Conservation (phyloP, 2,888 invertebrate genomes). For the Archaeoteleia sp. region DNA sequence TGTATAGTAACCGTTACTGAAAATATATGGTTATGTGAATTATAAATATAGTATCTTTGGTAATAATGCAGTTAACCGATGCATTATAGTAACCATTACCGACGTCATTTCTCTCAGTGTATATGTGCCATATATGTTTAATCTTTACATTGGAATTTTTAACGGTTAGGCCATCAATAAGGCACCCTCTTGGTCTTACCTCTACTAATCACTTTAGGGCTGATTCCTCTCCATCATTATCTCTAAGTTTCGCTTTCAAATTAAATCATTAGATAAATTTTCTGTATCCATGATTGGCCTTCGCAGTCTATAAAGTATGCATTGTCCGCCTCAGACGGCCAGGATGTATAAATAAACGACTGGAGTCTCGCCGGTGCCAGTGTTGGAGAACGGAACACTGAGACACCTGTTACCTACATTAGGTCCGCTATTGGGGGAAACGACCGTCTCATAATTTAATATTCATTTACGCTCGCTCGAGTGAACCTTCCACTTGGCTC, state of each 20-base stretch:
- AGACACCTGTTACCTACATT: slow-evolving; percentile 1
- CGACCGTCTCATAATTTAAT: background rate
- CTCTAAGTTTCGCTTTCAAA: slow-evolving; percentile 14
- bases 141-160: slow-evolving; percentile 6
- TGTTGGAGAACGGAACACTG: background rate
- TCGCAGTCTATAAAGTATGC: slow-evolving; percentile 36
- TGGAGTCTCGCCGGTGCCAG: too few species aligned
- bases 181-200: background rate
- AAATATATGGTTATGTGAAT: too few species aligned
- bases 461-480: background rate
- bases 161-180: too few species aligned
- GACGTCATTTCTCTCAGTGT: too few species aligned
- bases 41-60: too few species aligned
- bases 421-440: background rate
- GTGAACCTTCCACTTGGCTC: background rate
- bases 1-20: too few species aligned
- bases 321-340: slow-evolving; percentile 11
- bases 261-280: slow-evolving; percentile 20
- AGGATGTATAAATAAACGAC: background rate
- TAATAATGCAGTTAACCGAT: too few species aligned
- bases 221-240: slow-evolving; percentile 18
- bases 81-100: too few species aligned
- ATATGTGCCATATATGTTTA: too few species aligned
- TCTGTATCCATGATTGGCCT: slow-evolving; percentile 37
- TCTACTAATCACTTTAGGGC: slow-evolving; percentile 15